Base-by-base conservation (phyloP, 1,140 invertebrate species). In the Pogonus chalceus region DNA sequence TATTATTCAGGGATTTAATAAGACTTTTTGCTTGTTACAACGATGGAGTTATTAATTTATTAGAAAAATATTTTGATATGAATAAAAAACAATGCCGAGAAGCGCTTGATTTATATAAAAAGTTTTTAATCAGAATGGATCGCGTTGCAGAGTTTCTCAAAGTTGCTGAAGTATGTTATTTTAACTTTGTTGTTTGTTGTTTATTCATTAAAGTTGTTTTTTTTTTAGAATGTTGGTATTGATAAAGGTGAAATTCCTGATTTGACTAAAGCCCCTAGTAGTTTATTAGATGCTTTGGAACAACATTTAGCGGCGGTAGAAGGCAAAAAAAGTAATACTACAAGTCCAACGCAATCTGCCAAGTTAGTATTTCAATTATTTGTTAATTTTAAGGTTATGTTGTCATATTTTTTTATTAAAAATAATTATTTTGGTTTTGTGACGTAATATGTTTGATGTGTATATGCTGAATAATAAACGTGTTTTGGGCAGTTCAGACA, bases 21-120 rank as follows among this genome's bases (percentile, higher is more conserved):
- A 83, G 96, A 62, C 77, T 99, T 54, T 99, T 99, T 80, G 97
- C 96, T 48, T 97, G 96, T 72, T 99, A 99, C 76, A 99, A 99
- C 73, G 96, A 99, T 76, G 96, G 94, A 60, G 96, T 99, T 62
- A 99, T 99, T 65, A 99, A 99, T 80, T 81, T 99, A 60, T 77
- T 99, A 73, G 86, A 85, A 87, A 96, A 99, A 76, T 99, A 95
- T 77, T 99, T 99, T 76, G 94, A 98, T 71, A 98, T 99, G 95
- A 98, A 99, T 74, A 99, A 98, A 72, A 99, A 99, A 71, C 89
- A 91, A 66, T 96, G 92, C 66, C 82, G 92, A 67, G 96, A 99
- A 71, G 96, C 93, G 57, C 79, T 99, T 65, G 97, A 99, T 70
- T 83, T 97, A 58, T 99, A 99, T 73, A 99, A 99, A 75, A 97